These are phyloP conservation scores for Spisula subtruncata DNA, from an alignment of 2,888 invertebrate species.

Conservation along the genomic window DNA sequence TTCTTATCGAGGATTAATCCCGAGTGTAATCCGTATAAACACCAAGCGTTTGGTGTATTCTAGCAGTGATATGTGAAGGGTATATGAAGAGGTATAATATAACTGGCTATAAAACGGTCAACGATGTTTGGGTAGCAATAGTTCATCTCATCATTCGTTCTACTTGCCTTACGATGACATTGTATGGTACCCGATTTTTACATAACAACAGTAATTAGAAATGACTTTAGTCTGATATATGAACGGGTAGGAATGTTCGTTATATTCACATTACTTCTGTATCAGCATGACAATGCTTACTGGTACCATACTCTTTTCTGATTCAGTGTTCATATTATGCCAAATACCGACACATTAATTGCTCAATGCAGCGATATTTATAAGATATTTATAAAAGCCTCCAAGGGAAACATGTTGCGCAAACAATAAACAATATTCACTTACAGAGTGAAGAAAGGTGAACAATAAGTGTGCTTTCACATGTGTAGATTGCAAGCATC, in stretches of 20 bases:
- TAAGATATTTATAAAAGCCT: not conserved
- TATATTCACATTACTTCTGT: not conserved
- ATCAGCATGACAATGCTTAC: not conserved
- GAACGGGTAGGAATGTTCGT: not conserved
- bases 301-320: not conserved
- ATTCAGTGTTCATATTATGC: not conserved
- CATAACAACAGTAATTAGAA: constrained; percentile 21
- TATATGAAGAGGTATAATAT: too few species aligned
- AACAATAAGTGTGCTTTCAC: too few species aligned
- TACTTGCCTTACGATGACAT: not conserved
- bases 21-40: too few species aligned
- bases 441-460: too few species aligned
- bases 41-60: too few species aligned
- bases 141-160: too few species aligned
- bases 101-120: too few species aligned
- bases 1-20: too few species aligned
- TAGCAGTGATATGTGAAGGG: too few species aligned
- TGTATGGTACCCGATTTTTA: not conserved
- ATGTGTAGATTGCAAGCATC: too few species aligned
- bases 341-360: not conserved
- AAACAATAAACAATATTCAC: not conserved
- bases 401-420: not conserved
- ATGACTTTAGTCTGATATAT: not conserved
- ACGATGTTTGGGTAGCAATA: too few species aligned
- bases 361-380: not conserved